A percentile compares a stretch with the other conserved stretches of the same genome.
Evolutionary conservation across 2,113 vertebrate species (phyloP).

Genomic region (Ondatra zibethicus): DNA sequence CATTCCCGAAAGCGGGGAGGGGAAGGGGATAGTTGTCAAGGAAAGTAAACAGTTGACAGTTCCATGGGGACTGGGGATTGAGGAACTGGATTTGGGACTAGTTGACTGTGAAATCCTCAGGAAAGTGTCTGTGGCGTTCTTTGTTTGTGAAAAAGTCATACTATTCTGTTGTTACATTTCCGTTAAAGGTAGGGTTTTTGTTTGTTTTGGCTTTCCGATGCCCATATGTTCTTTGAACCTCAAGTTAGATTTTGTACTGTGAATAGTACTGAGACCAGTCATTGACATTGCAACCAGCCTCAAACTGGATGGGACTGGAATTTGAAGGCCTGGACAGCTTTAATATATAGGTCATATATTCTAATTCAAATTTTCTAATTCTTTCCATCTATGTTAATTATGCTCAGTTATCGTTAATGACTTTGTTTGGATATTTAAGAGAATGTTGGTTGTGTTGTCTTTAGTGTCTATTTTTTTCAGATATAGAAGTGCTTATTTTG

Average conservation of each 20-base stretch:
- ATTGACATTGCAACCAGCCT: neutral
- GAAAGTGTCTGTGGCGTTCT: neutral
- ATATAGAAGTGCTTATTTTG: neutral
- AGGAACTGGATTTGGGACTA: constrained; percentile 1
- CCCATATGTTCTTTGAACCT: neutral
- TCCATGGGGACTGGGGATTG: neutral
- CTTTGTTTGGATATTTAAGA: constrained; percentile 26
- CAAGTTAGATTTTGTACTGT: neutral
- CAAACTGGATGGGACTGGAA: neutral
- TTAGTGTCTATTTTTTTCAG: neutral
- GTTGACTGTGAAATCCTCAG: neutral
- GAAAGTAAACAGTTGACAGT: neutral
- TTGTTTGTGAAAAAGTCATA: neutral
- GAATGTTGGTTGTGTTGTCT: neutral
- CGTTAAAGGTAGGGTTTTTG: neutral
- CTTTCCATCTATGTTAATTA: neutral
- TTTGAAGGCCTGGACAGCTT: neutral
- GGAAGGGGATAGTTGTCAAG: neutral
- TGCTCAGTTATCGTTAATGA: neutral
- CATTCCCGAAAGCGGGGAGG: neutral
- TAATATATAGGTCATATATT: neutral
- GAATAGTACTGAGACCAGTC: neutral
- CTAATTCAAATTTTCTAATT: neutral
- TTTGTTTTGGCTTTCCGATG: neutral
- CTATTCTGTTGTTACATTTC: neutral